A percentile compares a stretch with the other conserved stretches of the same genome.
Evolutionary conservation across 2,113 vertebrate species (phyloP).

Genomic region (Mobula birostris): DNA sequence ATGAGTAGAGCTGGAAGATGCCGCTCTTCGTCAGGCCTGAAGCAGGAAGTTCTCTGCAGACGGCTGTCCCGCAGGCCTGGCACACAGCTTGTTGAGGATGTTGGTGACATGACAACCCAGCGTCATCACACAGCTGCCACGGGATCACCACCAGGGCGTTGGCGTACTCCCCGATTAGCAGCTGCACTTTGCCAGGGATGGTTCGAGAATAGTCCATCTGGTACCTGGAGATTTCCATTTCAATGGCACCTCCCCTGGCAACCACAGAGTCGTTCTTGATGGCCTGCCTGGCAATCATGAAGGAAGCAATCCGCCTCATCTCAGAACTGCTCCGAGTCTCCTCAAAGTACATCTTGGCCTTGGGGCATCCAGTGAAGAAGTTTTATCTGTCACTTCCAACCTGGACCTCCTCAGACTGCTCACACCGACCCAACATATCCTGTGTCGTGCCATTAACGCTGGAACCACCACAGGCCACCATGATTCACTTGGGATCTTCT

Average conservation of each 20-base stretch:
- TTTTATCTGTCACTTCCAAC: slow-evolving; percentile 68
- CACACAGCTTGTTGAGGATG: slow-evolving; percentile 93
- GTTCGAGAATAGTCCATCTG: slow-evolving; percentile 89
- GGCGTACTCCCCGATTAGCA: slow-evolving; percentile 89
- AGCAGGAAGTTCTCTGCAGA: too few relatives aligned
- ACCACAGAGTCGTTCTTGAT: slow-evolving; percentile 97
- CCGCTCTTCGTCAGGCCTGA: too few relatives aligned
- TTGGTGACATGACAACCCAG: slow-evolving; percentile 96
- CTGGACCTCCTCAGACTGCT: too few relatives aligned
- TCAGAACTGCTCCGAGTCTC: slow-evolving; percentile 92
- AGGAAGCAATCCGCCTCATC: slow-evolving; percentile 93
- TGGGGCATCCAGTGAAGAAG: slow-evolving; percentile 88
- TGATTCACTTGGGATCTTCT: too few relatives aligned
- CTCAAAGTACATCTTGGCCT: slow-evolving; percentile 86
- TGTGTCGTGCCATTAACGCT: too few relatives aligned
- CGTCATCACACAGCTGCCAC: slow-evolving; percentile 93
- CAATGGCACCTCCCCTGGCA: slow-evolving; percentile 86
- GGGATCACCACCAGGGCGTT: slow-evolving; percentile 94
- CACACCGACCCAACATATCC: too few relatives aligned
- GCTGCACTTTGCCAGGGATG: slow-evolving; percentile 94
- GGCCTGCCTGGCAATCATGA: slow-evolving; percentile 84
- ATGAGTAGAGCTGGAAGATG: too few relatives aligned
- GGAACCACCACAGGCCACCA: too few relatives aligned
- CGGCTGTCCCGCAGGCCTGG: slow-evolving; percentile 68
- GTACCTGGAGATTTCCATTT: slow-evolving; percentile 95